Evolutionary conservation across 2,113 vertebrate genomes (phyloP), one percentile per base, ranked within the genome.

Genomic region (Dicaeum eximium): DNA sequence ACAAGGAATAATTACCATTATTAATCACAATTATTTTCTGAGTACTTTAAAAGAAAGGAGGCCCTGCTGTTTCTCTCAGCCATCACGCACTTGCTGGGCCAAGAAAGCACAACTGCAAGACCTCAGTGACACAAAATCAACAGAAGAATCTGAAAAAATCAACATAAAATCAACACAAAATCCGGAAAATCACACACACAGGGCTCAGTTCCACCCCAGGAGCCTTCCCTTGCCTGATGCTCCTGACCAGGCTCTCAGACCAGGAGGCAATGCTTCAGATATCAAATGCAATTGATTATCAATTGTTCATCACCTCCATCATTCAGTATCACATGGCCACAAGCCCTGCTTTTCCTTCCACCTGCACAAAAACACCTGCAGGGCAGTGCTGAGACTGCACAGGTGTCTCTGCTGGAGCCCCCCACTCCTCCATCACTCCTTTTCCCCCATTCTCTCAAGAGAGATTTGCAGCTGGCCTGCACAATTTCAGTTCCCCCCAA

Each of bases 81-180:
- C 31, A 53, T n/a, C 28, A 50, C 0, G 1, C 1, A 9, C 6
- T 15, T 70, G 31, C 5, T 54, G 50, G 30, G 31, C 21, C 19
- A 54, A 30, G 38, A 62, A 56, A 92, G 18, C 64, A 69, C 11
- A 61, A 40, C 3, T 17, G 15, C 20, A 67, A 73, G 42, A 45
- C 18, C 28, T 33, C 78, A 66, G 28, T 42, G 50, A 27, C 58
- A 66, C 25, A 38, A 61, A 73, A 25, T 0, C 44, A 42, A 40
- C 16, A 38, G 10, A 21, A 47, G 73, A 4, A 70, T 18, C n/a
- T n/a, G n/a, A n/a, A n/a, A n/a, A n/a, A n/a, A n/a, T n/a, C n/a
- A n/a, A 27, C 58, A 66, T 23, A 38, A 61, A 73, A 25, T 0
- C 44, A 42, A 40, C 16, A 38, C 10, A 21, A 47, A 4, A 70